Evolutionary conservation across 2,113 vertebrate genomes (phyloP), one percentile per base, ranked within the genome.

Genomic region (Arvicanthis niloticus): DNA sequence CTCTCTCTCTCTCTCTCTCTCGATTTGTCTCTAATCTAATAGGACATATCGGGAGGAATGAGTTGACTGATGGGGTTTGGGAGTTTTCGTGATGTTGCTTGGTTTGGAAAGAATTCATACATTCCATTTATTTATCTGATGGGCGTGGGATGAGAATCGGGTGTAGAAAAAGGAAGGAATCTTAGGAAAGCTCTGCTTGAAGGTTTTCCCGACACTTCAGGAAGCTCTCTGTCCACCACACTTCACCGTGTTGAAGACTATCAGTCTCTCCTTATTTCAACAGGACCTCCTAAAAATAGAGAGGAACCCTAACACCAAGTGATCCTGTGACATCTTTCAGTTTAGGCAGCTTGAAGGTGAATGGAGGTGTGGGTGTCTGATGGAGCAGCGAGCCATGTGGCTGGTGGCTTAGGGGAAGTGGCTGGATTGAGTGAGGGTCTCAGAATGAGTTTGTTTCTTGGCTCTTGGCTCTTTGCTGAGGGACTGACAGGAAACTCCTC

Each of bases 401-500:
- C 70, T 51, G 51, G 29, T 22, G 89, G 85, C 31, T 2, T 21
- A 19, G 88, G 87, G 80, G 48, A 92, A 53, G 86, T 42, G 94
- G 87, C 17, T 26, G 60, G 72, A 45, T 21, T 81, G 87, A 56
- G 82, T 51, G 75, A 70, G 29, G 80, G 85, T 94, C 92, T 93
- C 31, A 0, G 51, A 17, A 67, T 53, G 92, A 96, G 75, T 94
- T 95, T 58, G 21, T 21, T 7, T 62, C 58, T 10, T 3, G 4
- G 37, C 40, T 76, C 68, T 82, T 80, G 19, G 78, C 37, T 82
- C 13, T 82, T 53, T 56, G 15, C 62, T n/a, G 42, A 92, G 89
- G 72, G 94, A 75, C 56, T 48, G 78, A 53, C 60, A 75, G 80
- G 58, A 94, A 97, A 97, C 88, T 97, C 97, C 93, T 94, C 70